phyloP scores from a whole-genome alignment of 2,113 vertebrate species.

The Procavia capensis region DNA sequence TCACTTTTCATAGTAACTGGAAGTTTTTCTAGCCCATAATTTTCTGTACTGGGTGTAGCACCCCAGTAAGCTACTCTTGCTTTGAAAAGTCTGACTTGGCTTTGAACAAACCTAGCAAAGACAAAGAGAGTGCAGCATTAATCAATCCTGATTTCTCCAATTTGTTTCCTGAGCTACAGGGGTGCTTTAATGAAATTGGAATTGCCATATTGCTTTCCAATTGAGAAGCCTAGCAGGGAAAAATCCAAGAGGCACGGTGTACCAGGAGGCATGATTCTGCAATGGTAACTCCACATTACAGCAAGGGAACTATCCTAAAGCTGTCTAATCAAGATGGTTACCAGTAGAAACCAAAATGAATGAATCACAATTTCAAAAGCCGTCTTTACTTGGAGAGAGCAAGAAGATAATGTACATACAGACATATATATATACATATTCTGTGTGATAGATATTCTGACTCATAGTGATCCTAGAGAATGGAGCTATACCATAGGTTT shows the following conservation, averaged over 20 bases:
- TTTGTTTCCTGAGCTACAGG: slow-evolving; percentile 64
- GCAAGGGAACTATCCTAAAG: not conserved
- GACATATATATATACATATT: not conserved
- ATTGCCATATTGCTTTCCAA: slow-evolving; percentile 9
- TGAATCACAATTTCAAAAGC: not conserved
- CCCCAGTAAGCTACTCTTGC: slow-evolving; percentile 26
- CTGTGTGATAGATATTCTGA: not conserved
- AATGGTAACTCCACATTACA: not conserved
- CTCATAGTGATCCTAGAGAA: too few species aligned
- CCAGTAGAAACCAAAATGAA: not conserved
- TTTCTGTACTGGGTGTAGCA: not conserved
- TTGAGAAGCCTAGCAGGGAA: not conserved
- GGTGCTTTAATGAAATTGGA: slow-evolving; percentile 63
- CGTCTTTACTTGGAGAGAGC: not conserved
- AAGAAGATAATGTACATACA: not conserved
- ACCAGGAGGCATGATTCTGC: not conserved
- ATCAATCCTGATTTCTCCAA: slow-evolving; percentile 63
- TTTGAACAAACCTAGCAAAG: slow-evolving; percentile 54
- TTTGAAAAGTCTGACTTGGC: slow-evolving; percentile 53
- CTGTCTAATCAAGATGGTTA: not conserved
- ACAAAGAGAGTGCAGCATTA: slow-evolving; percentile 51
- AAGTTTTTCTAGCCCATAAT: slow-evolving; percentile 49
- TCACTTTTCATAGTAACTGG: slow-evolving; percentile 8
- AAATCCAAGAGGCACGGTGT: not conserved
- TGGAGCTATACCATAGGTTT: too few species aligned